Conservation (phyloP, 2,797 vertebrate species). For the Mareca penelope region DNA sequence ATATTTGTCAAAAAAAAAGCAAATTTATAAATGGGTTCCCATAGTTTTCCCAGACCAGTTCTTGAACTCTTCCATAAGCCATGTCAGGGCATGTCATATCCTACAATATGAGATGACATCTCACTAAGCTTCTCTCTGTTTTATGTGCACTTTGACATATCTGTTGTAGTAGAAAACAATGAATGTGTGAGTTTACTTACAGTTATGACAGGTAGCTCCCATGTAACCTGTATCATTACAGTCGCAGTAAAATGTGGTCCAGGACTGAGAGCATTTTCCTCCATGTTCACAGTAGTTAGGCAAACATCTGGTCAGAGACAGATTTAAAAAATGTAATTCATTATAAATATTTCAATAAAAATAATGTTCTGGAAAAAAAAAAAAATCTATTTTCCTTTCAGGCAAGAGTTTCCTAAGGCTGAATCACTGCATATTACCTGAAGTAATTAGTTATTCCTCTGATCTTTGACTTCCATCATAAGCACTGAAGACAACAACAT, state of each 20-base stretch:
- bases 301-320: slow-evolving; percentile 84
- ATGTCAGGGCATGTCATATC: neutral
- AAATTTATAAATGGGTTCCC: neutral
- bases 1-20: neutral
- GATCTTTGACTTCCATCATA: neutral
- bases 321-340: neutral
- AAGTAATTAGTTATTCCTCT: neutral
- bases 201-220: slow-evolving; percentile 94
- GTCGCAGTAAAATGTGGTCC: slow-evolving; percentile 92
- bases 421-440: neutral
- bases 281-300: slow-evolving; percentile 95
- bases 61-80: neutral
- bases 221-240: slow-evolving; percentile 89
- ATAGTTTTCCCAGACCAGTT: neutral
- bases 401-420: neutral
- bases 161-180: neutral
- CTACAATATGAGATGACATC: neutral
- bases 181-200: slow-evolving; percentile 78
- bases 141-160: neutral
- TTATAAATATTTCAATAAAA: neutral
- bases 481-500: neutral
- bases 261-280: slow-evolving; percentile 91
- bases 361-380: neutral
- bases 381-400: neutral
- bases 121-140: neutral